Percentiles rank a stretch among this genome's conserved stretches.
phyloP scores from a whole-genome alignment of 2,113 vertebrate genomes.

The Stegastes partitus region DNA sequence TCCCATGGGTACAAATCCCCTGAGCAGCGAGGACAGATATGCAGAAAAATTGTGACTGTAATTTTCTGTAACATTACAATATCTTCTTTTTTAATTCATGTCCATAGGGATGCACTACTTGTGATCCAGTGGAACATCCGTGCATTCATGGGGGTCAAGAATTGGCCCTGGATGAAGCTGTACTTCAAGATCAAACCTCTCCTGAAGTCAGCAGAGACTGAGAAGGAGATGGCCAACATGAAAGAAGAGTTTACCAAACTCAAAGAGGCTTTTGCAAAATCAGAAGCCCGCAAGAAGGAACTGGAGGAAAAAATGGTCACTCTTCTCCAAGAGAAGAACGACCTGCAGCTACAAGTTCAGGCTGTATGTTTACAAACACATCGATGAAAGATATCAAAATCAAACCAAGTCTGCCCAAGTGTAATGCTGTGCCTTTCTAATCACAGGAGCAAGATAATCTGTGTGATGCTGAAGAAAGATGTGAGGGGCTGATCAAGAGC shows the following conservation, averaged over 20 bases:
- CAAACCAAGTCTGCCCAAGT: background rate
- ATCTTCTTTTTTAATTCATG: slow-evolving; percentile 74
- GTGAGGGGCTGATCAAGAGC: slow-evolving; percentile 91
- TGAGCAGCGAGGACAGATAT: slow-evolving; percentile 84
- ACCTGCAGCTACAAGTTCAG: slow-evolving; percentile 92
- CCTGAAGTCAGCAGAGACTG: slow-evolving; percentile 89
- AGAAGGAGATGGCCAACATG: slow-evolving; percentile 90
- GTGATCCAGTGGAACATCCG: slow-evolving; percentile 94
- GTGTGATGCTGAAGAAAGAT: slow-evolving; percentile 90
- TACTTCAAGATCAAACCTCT: slow-evolving; percentile 95
- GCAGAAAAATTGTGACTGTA: too few relatives aligned
- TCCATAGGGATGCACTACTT: slow-evolving; percentile 87
- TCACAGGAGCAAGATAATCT: slow-evolving; percentile 93
- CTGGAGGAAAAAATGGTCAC: slow-evolving; percentile 96
- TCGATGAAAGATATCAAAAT: background rate
- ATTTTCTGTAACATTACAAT: too few relatives aligned
- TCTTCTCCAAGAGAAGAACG: slow-evolving; percentile 94
- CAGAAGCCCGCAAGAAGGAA: slow-evolving; percentile 91
- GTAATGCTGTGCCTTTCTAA: background rate
- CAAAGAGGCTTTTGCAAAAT: slow-evolving; percentile 90
- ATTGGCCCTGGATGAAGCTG: slow-evolving; percentile 94
- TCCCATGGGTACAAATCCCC: too few relatives aligned
- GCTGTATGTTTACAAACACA: slow-evolving; percentile 78
- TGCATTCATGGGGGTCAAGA: slow-evolving; percentile 94
- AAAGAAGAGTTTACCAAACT: slow-evolving; percentile 89